Evolutionary conservation across 2,888 invertebrate species (phyloP).

Genomic region (Drosophila neotestacea): DNA sequence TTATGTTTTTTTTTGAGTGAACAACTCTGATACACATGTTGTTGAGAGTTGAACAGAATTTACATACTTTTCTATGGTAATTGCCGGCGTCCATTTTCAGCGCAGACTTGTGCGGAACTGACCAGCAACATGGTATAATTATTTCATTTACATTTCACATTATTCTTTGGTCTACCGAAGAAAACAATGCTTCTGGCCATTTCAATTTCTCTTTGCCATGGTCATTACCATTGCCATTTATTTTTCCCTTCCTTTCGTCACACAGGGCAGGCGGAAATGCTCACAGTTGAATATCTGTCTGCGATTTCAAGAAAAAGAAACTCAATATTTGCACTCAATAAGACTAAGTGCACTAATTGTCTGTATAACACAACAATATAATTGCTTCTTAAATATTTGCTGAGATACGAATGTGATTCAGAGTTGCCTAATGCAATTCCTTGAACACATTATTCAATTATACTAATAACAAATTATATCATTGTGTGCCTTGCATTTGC

Average conservation of each 20-base stretch:
- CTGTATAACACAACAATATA: background rate
- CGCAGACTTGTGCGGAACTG: slow-evolving; percentile 71
- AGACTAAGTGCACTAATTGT: slow-evolving; percentile 13
- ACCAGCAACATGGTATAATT: slow-evolving; percentile 48
- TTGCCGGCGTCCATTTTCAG: slow-evolving; percentile 74
- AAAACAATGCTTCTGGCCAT: slow-evolving; percentile 33
- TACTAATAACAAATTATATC: background rate
- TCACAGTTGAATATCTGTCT: slow-evolving; percentile 5
- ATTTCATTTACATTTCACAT: slow-evolving; percentile 58
- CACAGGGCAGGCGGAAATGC: slow-evolving; percentile 52
- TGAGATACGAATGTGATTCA: background rate
- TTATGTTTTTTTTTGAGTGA: slow-evolving; percentile 13
- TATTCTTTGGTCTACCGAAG: slow-evolving; percentile 27
- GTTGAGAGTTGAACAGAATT: slow-evolving; percentile 14
- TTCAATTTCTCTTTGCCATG: slow-evolving; percentile 62
- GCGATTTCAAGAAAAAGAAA: slow-evolving; percentile 4
- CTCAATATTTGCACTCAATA: slow-evolving; percentile 33
- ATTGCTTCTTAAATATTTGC: slow-evolving; percentile 4
- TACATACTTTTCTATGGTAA: slow-evolving; percentile 70
- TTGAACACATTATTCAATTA: background rate
- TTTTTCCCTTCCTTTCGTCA: slow-evolving; percentile 17
- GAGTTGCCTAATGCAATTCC: background rate
- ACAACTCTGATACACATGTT: slow-evolving; percentile 5
- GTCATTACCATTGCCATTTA: slow-evolving; percentile 53
- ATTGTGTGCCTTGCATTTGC: background rate